Base-by-base conservation (phyloP, 1,140 invertebrate species). In the Lethrus apterus region DNA sequence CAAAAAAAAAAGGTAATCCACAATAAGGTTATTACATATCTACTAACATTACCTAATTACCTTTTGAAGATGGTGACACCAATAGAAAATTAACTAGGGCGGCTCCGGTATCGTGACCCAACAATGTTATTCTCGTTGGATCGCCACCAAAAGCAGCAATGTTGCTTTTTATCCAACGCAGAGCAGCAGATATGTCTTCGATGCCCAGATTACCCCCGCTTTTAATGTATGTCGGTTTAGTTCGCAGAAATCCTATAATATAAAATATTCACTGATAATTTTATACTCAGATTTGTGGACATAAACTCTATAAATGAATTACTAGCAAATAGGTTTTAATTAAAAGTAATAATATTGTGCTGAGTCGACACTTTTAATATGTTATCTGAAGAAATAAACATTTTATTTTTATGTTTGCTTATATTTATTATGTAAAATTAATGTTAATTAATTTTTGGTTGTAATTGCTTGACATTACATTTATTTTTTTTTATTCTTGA, bases 71-170 rank as follows among this genome's bases (percentile, higher is more conserved):
- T 1, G 84, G 83, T 29, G 84, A 77, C 42, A 90, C 72, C 50
- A 90, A 77, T 31, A 93, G 70, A n/a, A 91, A 71, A 69, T 91
- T 90, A 42, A 83, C 86, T 11, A 90, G 71, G 1, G 86, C 85
- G 2, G 90, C 90, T 3, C 88, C 91, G 2, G 85, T 83, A 32
- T 85, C 85, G 62, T 93, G 87, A 2, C 89, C 92, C 55, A 90
- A 75, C n/a, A 94, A 63, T 3, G 89, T 91, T 19, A 94, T 78
- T 29, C 86, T 74, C 5, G 74, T 69, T 0, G 84, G 77, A 70
- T 93, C 88, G 0, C 87, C 88, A 17, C 83, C 83, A 65, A 93
- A 91, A 1, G 81, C 77, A 0, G 73, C 80, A 13, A 89, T 81
- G 63, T 93, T 90, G 48, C 77, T 73, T 31, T 79, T 75, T 29